These are phyloP conservation scores for Enteromius unitaeniatus DNA, from an alignment of 2,797 vertebrate species.

Conservation along the genomic window DNA sequence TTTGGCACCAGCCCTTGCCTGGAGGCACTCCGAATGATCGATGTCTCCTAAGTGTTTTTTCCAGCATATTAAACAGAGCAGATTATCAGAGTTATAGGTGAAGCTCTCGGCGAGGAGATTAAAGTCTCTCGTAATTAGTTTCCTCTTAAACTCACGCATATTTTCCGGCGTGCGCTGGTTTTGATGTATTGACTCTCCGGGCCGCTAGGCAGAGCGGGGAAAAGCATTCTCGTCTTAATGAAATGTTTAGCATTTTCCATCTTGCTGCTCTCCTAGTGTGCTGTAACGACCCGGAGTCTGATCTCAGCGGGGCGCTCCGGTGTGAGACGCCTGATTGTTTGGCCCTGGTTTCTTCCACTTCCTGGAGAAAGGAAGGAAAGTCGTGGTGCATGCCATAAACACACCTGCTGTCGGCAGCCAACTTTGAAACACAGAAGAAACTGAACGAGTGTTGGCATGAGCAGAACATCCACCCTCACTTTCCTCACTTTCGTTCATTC, in stretches of 20 bases:
- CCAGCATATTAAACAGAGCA: constrained; percentile 74
- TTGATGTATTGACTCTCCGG: constrained; percentile 74
- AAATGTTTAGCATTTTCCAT: constrained; percentile 75
- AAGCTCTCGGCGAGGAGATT: constrained; percentile 77
- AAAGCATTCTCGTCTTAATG: constrained; percentile 72
- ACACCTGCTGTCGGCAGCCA: background rate
- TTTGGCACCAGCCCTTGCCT: constrained; percentile 62
- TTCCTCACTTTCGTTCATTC: background rate
- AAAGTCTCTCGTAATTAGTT: constrained; percentile 74
- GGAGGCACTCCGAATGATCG: constrained; percentile 70
- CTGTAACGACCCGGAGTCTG: constrained; percentile 68
- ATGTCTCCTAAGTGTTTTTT: constrained; percentile 72
- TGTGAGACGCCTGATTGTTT: constrained; percentile 70
- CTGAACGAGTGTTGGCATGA: background rate
- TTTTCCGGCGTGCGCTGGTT: constrained; percentile 62
- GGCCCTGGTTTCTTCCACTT: constrained; percentile 42
- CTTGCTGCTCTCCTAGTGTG: constrained; percentile 70
- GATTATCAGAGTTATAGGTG: constrained; percentile 80
- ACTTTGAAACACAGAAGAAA: background rate
- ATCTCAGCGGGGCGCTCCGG: constrained; percentile 66
- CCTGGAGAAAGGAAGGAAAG: constrained; percentile 22
- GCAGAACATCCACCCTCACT: background rate
- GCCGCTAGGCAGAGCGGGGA: constrained; percentile 66
- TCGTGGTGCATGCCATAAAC: background rate
- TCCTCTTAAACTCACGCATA: constrained; percentile 71